Evolutionary conservation across 2,797 vertebrate genomes (phyloP), one percentile per base, ranked within the genome.

Genomic region (Pipistrellus pygmaeus): DNA sequence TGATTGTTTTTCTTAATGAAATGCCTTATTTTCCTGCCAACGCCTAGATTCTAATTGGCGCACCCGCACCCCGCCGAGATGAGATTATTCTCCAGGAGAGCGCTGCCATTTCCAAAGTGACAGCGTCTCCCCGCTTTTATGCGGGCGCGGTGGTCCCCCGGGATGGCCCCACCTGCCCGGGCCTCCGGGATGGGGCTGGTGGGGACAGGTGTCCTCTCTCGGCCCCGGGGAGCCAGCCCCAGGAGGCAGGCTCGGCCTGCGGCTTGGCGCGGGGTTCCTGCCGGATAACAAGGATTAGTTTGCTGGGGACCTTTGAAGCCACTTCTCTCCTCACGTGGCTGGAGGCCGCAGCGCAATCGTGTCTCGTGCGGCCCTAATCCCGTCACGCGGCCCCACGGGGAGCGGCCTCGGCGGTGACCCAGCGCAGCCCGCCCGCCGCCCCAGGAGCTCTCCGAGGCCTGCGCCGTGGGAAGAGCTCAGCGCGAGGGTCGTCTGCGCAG

Each of bases 281-380:
- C 95, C 30, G 96, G 95, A 95, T 94, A 96, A 85, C 85, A 97
- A 1, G 32, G 96, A 91, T 97, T 94, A 92, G 96, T 60, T 44
- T 0, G 92, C 73, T 83, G 75, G 85, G 92, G 96, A 88, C 93
- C 82, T 97, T 78, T 72, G 93, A 97, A 94, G 96, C 97, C 98
- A 92, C 77, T 97, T 72, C 96, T 96, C 95, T 66, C 98, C 98
- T 99, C 98, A 98, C 98, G 98, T 99, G 99, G 98, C 98, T 97
- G 96, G 97, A 97, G 97, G 98, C 98, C 98, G 95, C 98, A 97
- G 98, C 98, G 97, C 98, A 97, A 97, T 98, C 96, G 97, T 98
- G 98, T 99, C 99, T 98, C 98, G 98, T 99, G 99, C 98, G 82
- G 96, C 98, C 95, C 97, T 99, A 99, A 99, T 99, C 98, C 98